Evolutionary conservation across 2,113 vertebrate genomes (phyloP).

Genomic region (Aviceda subcristata): DNA sequence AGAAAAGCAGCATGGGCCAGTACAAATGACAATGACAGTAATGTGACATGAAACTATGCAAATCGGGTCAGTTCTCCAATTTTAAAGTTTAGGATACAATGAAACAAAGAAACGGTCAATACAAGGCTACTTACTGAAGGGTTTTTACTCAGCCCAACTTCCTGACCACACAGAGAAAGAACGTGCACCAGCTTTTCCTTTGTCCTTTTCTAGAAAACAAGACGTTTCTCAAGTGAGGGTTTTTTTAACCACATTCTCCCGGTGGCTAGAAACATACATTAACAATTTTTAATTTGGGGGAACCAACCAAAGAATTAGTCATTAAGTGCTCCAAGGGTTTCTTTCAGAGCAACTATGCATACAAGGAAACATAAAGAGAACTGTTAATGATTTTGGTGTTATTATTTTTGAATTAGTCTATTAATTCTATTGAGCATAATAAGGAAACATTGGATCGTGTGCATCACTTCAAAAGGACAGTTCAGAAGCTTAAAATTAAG

Average conservation of each 20-base stretch:
- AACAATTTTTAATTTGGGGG: neutral
- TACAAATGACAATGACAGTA: neutral
- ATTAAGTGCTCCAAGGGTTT: neutral
- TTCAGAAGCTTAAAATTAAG: neutral
- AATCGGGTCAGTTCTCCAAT: neutral
- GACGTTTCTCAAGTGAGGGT: neutral
- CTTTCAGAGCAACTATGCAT: neutral
- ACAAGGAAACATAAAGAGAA: neutral
- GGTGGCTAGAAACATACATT: neutral
- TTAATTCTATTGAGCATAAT: neutral
- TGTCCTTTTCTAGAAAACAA: conserved; percentile 88
- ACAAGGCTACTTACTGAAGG: conserved; percentile 86
- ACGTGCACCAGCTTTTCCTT: conserved; percentile 97
- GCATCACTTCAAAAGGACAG: neutral
- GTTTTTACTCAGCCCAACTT: conserved; percentile 97
- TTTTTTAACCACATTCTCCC: neutral
- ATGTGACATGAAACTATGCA: neutral
- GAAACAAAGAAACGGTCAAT: neutral
- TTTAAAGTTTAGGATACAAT: neutral
- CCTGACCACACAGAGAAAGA: conserved; percentile 94
- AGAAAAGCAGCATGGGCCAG: neutral
- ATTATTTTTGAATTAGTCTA: neutral
- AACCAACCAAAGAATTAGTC: neutral
- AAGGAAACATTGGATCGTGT: neutral
- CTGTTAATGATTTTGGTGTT: neutral